Base-by-base conservation (phyloP, 2,797 vertebrate species). In the Taenioides sp. region DNA sequence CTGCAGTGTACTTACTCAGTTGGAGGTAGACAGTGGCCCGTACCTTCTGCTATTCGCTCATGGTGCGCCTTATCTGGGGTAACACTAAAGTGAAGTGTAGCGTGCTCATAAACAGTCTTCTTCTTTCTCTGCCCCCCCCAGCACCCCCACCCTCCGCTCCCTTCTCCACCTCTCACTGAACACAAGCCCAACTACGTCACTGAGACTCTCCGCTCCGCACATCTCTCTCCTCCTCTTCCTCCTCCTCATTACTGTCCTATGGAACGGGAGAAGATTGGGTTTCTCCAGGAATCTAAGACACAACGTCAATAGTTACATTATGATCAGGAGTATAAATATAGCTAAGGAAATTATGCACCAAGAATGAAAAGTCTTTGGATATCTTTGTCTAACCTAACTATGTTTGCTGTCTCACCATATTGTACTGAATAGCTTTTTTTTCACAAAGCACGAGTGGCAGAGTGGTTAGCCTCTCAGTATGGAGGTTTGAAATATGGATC, bases 81-180 rank as follows among this genome's bases (percentile, higher is more conserved):
- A 91, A 92, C 87, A 93, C 82, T 94, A 88, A 92, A 92, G 90
- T 92, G 89, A 87, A 89, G 89, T 92, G 92, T 92, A 91, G 90
- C 77, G 62, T 89, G 87, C 89, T 90, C 86, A 84, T 84, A 86
- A 86, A 81, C 86, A 86, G 86, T 84, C 87, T 88, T 77, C 88
- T 79, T 84, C 76, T 83, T 83, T 81, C 79, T 83, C 83, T 74
- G 80, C 83, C 70, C 73, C 65, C 62, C 76, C 22, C 28, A 31
- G 28, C 28, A 71, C 60, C 74, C 66, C 73, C 67, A 74, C 61
- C 80, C 71, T 70, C 78, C 78, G 20, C 67, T 65, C 75, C 71
- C 74, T 80, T 86, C 87, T 86, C 85, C 76, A 80, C 83, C 88
- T 83, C 82, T 89, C 83, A 83, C 86, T 55, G 87, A 86, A 84